Percentiles rank a stretch among this genome's conserved stretches.
Evolutionary conservation across 2,888 invertebrate species (phyloP).

Genomic region (Nephrotoma flavescens): DNA sequence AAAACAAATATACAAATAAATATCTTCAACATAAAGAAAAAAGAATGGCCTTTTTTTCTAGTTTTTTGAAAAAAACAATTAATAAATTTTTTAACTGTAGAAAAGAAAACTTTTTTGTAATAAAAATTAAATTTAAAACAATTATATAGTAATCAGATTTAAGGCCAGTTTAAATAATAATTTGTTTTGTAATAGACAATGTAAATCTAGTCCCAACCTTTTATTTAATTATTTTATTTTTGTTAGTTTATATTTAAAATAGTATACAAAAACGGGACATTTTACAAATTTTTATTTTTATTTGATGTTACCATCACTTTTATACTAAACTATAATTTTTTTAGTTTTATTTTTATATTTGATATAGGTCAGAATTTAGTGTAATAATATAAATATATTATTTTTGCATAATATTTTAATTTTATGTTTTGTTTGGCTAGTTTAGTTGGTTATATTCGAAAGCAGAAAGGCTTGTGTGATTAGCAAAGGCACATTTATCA

Average conservation of each 20-base stretch:
- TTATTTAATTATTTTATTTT: not conserved
- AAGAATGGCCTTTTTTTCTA: not conserved
- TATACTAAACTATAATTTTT: not conserved
- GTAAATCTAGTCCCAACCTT: not conserved
- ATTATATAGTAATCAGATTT: not conserved
- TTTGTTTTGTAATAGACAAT: not conserved
- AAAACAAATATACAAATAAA: not conserved
- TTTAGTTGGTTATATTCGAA: not conserved
- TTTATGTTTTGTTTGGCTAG: not conserved
- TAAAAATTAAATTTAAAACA: not conserved
- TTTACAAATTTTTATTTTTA: not conserved
- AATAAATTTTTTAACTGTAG: not conserved
- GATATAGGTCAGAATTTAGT: not conserved
- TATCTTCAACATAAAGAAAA: not conserved
- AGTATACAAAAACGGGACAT: not conserved
- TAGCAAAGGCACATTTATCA: not conserved
- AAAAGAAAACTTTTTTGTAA: not conserved
- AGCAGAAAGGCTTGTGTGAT: not conserved
- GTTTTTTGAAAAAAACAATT: not conserved
- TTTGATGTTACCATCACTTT: not conserved
- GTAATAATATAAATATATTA: not conserved
- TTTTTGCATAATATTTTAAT: not conserved
- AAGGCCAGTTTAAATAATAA: not conserved
- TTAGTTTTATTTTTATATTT: not conserved
- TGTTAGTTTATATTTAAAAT: not conserved